These are phyloP conservation scores for Drosophila prostipennis DNA, from an alignment of 2,888 invertebrate genomes.

Conservation along the genomic window DNA sequence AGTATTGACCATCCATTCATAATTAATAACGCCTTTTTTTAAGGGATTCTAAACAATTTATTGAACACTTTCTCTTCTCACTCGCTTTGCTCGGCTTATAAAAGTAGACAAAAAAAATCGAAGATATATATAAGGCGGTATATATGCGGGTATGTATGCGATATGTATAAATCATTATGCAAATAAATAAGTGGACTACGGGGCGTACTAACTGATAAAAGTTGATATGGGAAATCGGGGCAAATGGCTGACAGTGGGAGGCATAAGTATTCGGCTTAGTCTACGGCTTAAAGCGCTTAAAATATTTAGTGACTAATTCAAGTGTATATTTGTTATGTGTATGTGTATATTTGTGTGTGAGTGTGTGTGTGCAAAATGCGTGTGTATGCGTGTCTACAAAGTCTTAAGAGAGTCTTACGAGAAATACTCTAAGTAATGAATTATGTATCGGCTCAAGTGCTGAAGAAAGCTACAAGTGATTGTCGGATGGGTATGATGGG, in stretches of 20 bases:
- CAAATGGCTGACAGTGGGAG: constrained; percentile 19
- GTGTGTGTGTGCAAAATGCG: constrained; percentile 11
- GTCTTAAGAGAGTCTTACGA: constrained; percentile 50
- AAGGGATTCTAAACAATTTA: constrained; percentile 54
- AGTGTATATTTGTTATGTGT: constrained; percentile 48
- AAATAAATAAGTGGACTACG: constrained; percentile 51
- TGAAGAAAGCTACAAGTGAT: constrained; percentile 33
- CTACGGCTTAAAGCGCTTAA: constrained; percentile 78
- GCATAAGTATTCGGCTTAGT: constrained; percentile 58
- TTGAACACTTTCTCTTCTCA: constrained; percentile 54
- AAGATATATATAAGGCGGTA: constrained; percentile 46
- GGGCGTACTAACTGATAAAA: constrained; percentile 39
- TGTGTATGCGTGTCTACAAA: constrained; percentile 50
- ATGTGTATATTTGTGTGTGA: constrained; percentile 7
- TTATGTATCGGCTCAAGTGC: constrained; percentile 24
- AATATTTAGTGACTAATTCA: constrained; percentile 83
- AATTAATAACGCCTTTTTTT: background rate
- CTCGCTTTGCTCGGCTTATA: constrained; percentile 47
- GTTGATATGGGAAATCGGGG: constrained; percentile 9
- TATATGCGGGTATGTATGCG: constrained; percentile 38
- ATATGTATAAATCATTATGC: constrained; percentile 40
- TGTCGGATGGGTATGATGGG: constrained; percentile 1
- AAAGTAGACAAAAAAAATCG: constrained; percentile 60
- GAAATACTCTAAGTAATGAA: constrained; percentile 39
- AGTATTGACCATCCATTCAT: too few relatives aligned